Base-by-base conservation (phyloP, 2,888 invertebrate genomes). In the Polymixis lichenea region DNA sequence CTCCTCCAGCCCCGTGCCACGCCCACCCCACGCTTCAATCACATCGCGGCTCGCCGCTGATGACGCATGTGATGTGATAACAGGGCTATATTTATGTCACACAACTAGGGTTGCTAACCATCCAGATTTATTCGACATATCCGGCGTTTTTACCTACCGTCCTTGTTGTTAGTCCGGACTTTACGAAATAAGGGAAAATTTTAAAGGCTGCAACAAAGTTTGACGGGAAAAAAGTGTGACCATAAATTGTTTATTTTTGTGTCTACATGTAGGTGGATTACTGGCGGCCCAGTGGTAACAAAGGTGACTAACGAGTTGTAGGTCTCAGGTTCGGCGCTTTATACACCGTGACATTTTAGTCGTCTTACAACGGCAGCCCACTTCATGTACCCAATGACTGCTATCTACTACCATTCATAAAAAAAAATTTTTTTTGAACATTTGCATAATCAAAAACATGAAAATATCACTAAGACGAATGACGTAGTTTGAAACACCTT, bases 21-120 rank as follows among this genome's bases (percentile, higher is more conserved):
- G 87, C 89, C 90, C 88, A 80, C 88, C 71, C 46, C 89, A 90
- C 86, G 89, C 86, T 32, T 72, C 82, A 79, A 78, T 82, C 89
- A 89, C 88, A 84, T 66, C 66, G 75, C 67, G 6, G 60, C 77
- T 62, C 22, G 46, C 70, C 66, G 13, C 1, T 58, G 56, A 73
- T 90, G 90, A 89, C 88, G 90, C 84, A 80, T 70, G 70, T n/a
- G 0, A 4, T 46, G 49, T 19, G 86, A 83, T 86, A 86, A 66
- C 66, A 53, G 0, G 3, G 19, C 56, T 83, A 61, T 83, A 76
- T 86, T 83, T 83, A 83, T 83, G 83, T 86, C 83, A 73, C 55
- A 11, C 56, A 17, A 67, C 60, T 64, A 78, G 77, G 77, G 77
- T 32, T 83, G 56, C 7, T 32, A 53, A 22, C 3, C 15, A 13